phyloP scores from a whole-genome alignment of 2,797 vertebrate genomes.

The Harpagifer antarcticus region DNA sequence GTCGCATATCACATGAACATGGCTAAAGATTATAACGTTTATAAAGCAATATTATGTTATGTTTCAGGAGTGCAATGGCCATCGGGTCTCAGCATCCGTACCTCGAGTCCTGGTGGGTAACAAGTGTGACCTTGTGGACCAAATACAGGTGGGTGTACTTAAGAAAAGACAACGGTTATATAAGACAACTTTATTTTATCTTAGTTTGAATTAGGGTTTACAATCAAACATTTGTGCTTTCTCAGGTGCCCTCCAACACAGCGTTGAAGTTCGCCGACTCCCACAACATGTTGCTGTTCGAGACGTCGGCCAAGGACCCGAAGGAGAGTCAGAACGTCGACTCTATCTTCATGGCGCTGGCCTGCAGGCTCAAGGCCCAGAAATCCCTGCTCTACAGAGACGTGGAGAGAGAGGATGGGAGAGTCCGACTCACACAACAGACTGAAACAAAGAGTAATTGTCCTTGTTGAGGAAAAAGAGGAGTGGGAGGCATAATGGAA shows the following conservation, averaged over 20 bases:
- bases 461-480: conserved; percentile 88
- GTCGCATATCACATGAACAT: not conserved
- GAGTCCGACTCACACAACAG: conserved; percentile 86
- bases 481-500: conserved; percentile 38
- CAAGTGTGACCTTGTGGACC: conserved; percentile 96
- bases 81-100: conserved; percentile 90
- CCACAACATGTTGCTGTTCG: conserved; percentile 98
- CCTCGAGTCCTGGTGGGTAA: conserved; percentile 95
- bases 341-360: conserved; percentile 98
- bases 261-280: conserved; percentile 95
- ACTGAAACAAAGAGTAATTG: conserved; percentile 87
- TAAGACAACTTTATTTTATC: not conserved
- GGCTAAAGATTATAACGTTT: not conserved
- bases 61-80: conserved; percentile 94
- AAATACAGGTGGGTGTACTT: conserved; percentile 82
- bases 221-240: not conserved
- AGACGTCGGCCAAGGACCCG: conserved; percentile 98
- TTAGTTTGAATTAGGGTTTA: not conserved
- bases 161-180: not conserved
- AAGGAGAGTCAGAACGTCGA: conserved; percentile 96
- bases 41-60: conserved; percentile 60
- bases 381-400: conserved; percentile 93
- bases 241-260: conserved; percentile 93
- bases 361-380: conserved; percentile 95
- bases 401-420: conserved; percentile 89